Conservation (phyloP, 2,113 vertebrate species). For the Charina bottae region DNA sequence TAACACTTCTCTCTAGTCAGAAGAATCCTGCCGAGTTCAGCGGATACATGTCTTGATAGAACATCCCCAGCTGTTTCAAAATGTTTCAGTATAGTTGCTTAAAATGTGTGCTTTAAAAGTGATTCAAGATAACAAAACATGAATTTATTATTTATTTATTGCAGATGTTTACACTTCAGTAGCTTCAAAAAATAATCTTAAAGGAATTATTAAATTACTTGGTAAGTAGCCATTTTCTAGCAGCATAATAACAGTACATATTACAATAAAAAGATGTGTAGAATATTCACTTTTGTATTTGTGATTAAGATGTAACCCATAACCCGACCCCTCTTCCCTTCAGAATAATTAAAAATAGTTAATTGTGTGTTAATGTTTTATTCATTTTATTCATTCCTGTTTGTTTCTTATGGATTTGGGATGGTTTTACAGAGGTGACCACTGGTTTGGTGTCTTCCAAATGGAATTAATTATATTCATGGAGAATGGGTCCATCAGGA, state of each 20-base stretch:
- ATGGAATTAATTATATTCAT: background rate
- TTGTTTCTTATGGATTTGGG: background rate
- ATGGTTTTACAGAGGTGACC: background rate
- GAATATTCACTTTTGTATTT: background rate
- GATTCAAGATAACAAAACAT: background rate
- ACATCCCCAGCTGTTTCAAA: background rate
- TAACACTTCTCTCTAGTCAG: background rate
- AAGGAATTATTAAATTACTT: slow-evolving; percentile 24
- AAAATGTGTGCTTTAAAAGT: background rate
- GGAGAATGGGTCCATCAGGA: background rate
- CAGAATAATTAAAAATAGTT: background rate
- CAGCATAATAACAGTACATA: background rate
- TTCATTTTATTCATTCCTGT: background rate
- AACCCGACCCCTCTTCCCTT: background rate
- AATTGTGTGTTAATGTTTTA: background rate
- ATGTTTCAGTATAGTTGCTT: background rate
- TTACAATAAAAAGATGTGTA: background rate
- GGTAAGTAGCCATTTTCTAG: slow-evolving; percentile 8
- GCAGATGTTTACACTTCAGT: background rate
- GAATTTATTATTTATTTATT: slow-evolving; percentile 18
- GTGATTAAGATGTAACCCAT: background rate
- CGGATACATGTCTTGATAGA: background rate
- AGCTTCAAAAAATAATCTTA: slow-evolving; percentile 11
- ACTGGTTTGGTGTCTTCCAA: background rate
- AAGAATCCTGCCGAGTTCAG: background rate